These are phyloP conservation scores for Ceratothoa steindachneri DNA, from an alignment of 2,888 invertebrate genomes.

Conservation along the genomic window DNA sequence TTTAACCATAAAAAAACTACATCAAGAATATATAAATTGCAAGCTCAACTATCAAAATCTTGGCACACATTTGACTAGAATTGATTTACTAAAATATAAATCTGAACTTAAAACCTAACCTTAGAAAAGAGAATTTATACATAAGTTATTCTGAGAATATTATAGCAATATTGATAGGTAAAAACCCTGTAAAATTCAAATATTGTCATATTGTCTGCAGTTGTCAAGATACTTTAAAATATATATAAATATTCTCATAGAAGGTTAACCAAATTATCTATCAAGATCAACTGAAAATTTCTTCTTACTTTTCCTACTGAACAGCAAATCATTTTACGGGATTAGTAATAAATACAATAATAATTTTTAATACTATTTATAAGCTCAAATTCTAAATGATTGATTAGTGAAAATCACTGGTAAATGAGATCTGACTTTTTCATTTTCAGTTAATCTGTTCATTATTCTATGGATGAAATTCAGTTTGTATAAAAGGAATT, in stretches of 20 bases:
- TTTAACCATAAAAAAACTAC: slow-evolving; percentile 4
- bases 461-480: not conserved
- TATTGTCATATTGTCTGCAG: not conserved
- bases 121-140: not conserved
- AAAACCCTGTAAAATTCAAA: slow-evolving; percentile 12
- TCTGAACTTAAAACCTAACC: not conserved
- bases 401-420: slow-evolving; percentile 34
- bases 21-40: slow-evolving; percentile 8
- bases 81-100: not conserved
- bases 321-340: slow-evolving; percentile 9
- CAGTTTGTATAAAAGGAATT: slow-evolving; percentile 1
- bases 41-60: slow-evolving; percentile 8
- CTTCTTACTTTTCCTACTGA: slow-evolving; percentile 8
- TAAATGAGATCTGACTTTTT: slow-evolving; percentile 23
- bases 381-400: slow-evolving; percentile 42
- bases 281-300: not conserved
- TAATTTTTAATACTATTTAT: slow-evolving; percentile 31
- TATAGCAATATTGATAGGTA: not conserved
- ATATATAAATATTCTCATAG: not conserved
- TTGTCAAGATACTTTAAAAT: not conserved
- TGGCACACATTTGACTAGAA: slow-evolving; percentile 46
- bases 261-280: not conserved
- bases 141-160: not conserved
- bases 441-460: slow-evolving; percentile 32
- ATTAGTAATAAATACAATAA: slow-evolving; percentile 33